phyloP scores from a whole-genome alignment of 2,888 invertebrate genomes.

The Campoplex capitator region DNA sequence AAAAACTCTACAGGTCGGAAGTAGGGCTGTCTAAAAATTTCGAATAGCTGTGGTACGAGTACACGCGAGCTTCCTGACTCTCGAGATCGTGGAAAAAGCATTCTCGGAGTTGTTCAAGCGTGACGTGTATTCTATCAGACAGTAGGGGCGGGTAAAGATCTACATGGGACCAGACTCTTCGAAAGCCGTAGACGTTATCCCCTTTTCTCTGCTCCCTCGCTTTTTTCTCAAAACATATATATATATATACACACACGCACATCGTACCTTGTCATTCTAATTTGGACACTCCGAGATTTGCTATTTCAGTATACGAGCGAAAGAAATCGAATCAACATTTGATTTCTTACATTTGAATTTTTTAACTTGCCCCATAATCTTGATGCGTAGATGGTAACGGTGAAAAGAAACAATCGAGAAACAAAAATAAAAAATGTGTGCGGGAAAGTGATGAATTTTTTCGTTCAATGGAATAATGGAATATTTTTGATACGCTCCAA shows the following conservation, averaged over 20 bases:
- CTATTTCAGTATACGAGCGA: background rate
- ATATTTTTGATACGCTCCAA: no score
- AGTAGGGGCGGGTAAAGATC: constrained; percentile 55
- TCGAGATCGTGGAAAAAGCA: constrained; percentile 62
- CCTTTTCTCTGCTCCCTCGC: constrained; percentile 53
- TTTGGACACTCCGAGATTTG: background rate
- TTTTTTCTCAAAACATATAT: constrained; percentile 16
- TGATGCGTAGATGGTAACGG: no score
- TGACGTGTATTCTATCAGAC: constrained; percentile 79
- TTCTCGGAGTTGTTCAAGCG: constrained; percentile 76
- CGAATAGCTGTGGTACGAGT: constrained; percentile 36
- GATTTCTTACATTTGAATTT: background rate
- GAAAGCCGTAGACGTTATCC: constrained; percentile 69
- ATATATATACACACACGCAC: background rate
- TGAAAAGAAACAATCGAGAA: no score
- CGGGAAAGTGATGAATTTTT: no score
- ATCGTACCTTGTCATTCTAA: constrained; percentile 6
- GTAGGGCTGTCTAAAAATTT: constrained; percentile 25
- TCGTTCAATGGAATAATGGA: no score
- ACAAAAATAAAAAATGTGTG: no score
- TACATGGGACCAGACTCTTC: constrained; percentile 50
- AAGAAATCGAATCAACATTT: background rate
- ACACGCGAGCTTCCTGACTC: constrained; percentile 46
- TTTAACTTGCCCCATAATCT: background rate
- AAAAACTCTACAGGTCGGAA: background rate